Conservation (phyloP, 1,140 invertebrate genomes). For the Hylyphantes graminicola region DNA sequence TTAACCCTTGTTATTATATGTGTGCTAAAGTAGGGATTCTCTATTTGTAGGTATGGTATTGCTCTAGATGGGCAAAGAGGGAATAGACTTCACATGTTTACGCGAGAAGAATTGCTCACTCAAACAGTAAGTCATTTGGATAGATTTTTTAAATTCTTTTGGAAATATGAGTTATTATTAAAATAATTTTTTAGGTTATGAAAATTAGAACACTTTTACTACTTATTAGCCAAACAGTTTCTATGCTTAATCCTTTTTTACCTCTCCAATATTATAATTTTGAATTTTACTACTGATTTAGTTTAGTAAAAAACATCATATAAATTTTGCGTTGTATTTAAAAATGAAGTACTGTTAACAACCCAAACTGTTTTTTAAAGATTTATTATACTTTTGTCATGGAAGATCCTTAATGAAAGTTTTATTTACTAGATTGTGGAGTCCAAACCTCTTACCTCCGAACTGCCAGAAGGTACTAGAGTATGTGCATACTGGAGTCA, state of each 20-base stretch:
- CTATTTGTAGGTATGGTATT: slow-evolving; percentile 73
- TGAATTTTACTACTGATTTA: not conserved
- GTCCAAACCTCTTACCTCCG: slow-evolving; percentile 76
- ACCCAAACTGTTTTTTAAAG: not conserved
- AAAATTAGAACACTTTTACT: not conserved
- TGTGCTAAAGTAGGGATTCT: not conserved
- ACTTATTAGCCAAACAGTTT: not conserved
- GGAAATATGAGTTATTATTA: not conserved
- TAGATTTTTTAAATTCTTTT: slow-evolving; percentile 65
- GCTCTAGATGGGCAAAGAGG: slow-evolving; percentile 89
- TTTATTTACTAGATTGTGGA: slow-evolving; percentile 75
- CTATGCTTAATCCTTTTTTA: no score
- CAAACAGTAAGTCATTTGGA: slow-evolving; percentile 79
- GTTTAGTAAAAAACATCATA: not conserved
- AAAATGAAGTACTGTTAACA: not conserved
- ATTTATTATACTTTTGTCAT: not conserved
- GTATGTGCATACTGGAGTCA: slow-evolving; percentile 96
- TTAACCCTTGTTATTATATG: not conserved
- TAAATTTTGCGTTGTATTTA: not conserved
- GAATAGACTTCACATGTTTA: slow-evolving; percentile 88
- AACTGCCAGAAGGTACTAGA: slow-evolving; percentile 71
- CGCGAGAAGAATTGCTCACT: slow-evolving; percentile 86
- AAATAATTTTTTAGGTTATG: not conserved
- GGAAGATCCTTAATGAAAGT: not conserved
- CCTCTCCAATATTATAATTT: not conserved